Percentiles rank a stretch among this genome's conserved stretches.
phyloP scores from a whole-genome alignment of 2,797 vertebrate genomes.

The Rallus crepitans region DNA sequence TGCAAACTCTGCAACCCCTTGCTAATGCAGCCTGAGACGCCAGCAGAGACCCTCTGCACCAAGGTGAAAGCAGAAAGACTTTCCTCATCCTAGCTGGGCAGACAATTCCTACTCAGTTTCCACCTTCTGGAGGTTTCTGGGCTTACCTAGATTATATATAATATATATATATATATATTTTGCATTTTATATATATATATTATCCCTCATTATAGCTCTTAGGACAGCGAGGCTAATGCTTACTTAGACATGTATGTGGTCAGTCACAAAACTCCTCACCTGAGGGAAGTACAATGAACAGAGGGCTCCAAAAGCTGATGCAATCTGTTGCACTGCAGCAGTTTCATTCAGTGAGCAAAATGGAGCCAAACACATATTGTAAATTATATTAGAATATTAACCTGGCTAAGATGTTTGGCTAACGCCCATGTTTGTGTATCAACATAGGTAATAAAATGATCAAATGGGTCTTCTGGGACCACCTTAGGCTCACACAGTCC shows the following conservation, averaged over 20 bases:
- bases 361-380: conserved; percentile 45
- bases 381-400: conserved; percentile 69
- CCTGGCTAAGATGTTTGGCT: conserved; percentile 64
- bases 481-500: conserved; percentile 49
- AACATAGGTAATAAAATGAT: conserved; percentile 71
- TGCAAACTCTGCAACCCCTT: not conserved
- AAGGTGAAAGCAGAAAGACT: not conserved
- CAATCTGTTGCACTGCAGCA: conserved; percentile 36
- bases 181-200: too few relatives aligned
- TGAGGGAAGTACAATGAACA: not conserved
- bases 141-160: not conserved
- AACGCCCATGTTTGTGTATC: conserved; percentile 72
- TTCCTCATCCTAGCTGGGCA: not conserved
- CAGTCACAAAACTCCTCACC: not conserved
- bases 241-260: not conserved
- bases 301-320: conserved; percentile 27
- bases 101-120: not conserved
- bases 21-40: accelerated
- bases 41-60: not conserved
- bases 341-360: conserved; percentile 57
- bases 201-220: not conserved
- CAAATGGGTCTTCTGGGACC: conserved; percentile 71
- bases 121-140: not conserved
- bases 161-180: too few relatives aligned
- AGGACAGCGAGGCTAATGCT: not conserved